Base-by-base conservation (phyloP, 2,888 invertebrate species). In the Empis stercorea region DNA sequence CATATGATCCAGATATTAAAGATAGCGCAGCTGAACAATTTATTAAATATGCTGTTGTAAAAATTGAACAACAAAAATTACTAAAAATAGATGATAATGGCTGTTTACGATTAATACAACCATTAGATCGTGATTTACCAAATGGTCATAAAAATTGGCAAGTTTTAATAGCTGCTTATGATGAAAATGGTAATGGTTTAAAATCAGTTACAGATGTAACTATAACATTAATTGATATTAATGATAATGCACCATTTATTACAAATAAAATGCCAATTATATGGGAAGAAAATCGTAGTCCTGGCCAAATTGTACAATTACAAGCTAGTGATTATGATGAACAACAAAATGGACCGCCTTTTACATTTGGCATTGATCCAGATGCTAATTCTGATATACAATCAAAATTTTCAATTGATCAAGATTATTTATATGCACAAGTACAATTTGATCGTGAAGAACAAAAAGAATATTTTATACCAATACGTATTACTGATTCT, bases 161-260 rank as follows among this genome's bases (percentile, higher is more conserved):
- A 69, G 79, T 80, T 32, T 70, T 79, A 32, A 78, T 83, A 49
- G 73, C 80, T 60, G 92, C 92, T 0, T 77, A 80, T 39, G 92
- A 92, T 64, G 79, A 81, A 56, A 78, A 84, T 56, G 81, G 81
- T 7, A 76, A 76, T 14, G 80, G 80, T 17, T 67, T 74, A 1
- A 73, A 79, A 49, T 75, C 76, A 0, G 77, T 78, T 2, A 78
- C 79, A 0, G 79, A 81, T 57, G 83, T 89, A 20, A 83, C 75
- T 40, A 73, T 84, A 51, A 74, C 75, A 51, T 63, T 83, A 23
- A 75, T 76, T 5, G 96, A 96, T 61, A 86, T 93, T 59, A 97
- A 97, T 65, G 96, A 97, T 64, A 95, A 96, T 64, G 86, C 88
- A 0, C 96, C 96, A 0, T 84, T 82, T 62, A 74, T 91, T 50